Evolutionary conservation across 2,888 invertebrate species (phyloP), one percentile per base, ranked within the genome.

Genomic region (Acheta domesticus): DNA sequence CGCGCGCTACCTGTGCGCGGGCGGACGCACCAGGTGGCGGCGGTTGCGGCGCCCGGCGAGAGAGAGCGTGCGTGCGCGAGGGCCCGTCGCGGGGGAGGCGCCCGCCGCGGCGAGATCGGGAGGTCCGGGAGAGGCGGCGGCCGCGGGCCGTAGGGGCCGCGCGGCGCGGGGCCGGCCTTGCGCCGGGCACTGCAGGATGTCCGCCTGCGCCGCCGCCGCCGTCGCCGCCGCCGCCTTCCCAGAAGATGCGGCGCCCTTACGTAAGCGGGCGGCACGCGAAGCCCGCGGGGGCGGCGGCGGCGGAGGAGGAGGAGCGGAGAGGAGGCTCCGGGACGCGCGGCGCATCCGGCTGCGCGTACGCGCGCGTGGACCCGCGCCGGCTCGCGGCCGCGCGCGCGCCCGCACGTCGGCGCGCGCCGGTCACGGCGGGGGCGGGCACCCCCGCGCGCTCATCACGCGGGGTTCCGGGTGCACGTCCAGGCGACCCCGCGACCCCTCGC

Each of bases 171-270:
- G n/a, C 62, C 62, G 62, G 62, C 62, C 62, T 62, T 62, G 62
- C 62, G 62, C 62, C 16, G 62, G 36, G 36, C 36, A 8, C 62
- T 62, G 62, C 62, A 62, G 62, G 62, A 62, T 62, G 62, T 62
- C 62, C 62, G 62, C 62, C 62, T 62, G 62, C 62, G 62, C 62
- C 62, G 4, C 62, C 62, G n/a, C 62, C 62, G 62, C n/a, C 62
- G 62, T 11, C 62, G 4, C 62, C 62, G 5, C 50, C 50, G 50
- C n/a, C 62, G 14, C n/a, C 62, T 62, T 62, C 62, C 62, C 62
- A 62, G 62, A 62, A 62, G 62, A 62, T 62, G 62, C 62, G 62
- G n/a, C 62, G 14, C 62, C 62, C 62, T 62, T 62, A 62, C 62
- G 62, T 62, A 62, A 62, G 62, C 14, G 62, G n/a, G 16, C n/a